Evolutionary conservation across 2,797 vertebrate genomes (phyloP).

Genomic region (Dermochelys coriacea): DNA sequence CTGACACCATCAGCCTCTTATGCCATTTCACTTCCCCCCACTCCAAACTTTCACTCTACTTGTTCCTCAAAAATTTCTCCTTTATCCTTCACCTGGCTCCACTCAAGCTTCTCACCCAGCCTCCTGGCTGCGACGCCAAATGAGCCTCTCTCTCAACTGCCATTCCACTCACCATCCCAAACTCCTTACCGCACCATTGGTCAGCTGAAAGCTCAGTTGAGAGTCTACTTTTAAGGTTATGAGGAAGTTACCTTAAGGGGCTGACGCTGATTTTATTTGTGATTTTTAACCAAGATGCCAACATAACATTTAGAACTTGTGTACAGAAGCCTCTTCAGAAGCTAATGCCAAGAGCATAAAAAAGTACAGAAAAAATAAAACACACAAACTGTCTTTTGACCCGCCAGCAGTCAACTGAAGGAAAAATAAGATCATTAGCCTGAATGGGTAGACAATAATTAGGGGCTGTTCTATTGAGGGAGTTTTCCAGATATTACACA

Average conservation of each 20-base stretch:
- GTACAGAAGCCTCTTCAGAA: background rate
- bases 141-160: background rate
- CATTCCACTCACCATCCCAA: background rate
- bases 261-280: background rate
- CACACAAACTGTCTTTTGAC: slow-evolving; percentile 59
- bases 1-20: background rate
- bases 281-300: background rate
- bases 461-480: slow-evolving; percentile 24
- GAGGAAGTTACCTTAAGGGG: background rate
- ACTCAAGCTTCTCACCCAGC: background rate
- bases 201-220: background rate
- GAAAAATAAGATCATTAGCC: slow-evolving; percentile 59
- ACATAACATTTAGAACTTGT: background rate
- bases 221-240: background rate
- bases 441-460: slow-evolving; percentile 57
- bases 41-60: background rate
- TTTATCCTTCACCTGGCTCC: background rate
- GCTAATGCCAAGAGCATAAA: slow-evolving; percentile 16
- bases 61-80: accelerated
- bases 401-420: slow-evolving; percentile 54
- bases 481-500: slow-evolving; percentile 56
- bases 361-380: slow-evolving; percentile 50
- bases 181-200: background rate
- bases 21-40: background rate
- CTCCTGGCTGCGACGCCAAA: background rate